Percentiles rank a stretch among this genome's conserved stretches.
Conservation (phyloP, 2,888 invertebrate genomes). For the Ferdinandea cuprea region DNA sequence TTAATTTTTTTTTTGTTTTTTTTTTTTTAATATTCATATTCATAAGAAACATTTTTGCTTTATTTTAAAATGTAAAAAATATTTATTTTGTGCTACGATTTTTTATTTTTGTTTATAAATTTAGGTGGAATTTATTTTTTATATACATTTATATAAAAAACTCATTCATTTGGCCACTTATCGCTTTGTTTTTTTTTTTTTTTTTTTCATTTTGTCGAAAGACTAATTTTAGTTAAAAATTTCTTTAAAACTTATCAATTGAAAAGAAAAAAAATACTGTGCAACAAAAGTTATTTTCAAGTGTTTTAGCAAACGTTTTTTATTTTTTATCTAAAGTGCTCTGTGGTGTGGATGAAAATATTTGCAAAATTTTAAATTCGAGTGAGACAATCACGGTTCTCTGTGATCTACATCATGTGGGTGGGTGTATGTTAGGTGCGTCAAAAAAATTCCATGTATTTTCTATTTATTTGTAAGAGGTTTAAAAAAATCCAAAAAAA, state of each 20-base stretch:
- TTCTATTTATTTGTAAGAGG: neutral
- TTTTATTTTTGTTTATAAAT: constrained; percentile 64
- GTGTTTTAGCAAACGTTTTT: constrained; percentile 46
- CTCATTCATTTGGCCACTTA: constrained; percentile 63
- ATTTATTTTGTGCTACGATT: constrained; percentile 62
- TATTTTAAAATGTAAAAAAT: constrained; percentile 71
- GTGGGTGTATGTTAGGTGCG: constrained; percentile 26
- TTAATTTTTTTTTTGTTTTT: constrained; percentile 42
- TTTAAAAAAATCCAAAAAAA: constrained; percentile 3
- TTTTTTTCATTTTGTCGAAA: constrained; percentile 54
- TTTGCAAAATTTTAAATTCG: constrained; percentile 33
- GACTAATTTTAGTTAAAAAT: constrained; percentile 20
- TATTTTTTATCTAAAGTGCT: constrained; percentile 10
- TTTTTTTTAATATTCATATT: constrained; percentile 57
- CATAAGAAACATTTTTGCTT: constrained; percentile 65
- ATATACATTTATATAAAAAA: constrained; percentile 65
- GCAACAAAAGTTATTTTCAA: constrained; percentile 24
- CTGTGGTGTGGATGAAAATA: constrained; percentile 21
- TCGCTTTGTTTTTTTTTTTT: constrained; percentile 41
- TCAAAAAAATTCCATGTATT: constrained; percentile 33
- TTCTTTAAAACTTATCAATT: constrained; percentile 69
- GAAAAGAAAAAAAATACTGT: constrained; percentile 76
- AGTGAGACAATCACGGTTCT: constrained; percentile 51
- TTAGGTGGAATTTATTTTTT: constrained; percentile 75
- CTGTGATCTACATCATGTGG: constrained; percentile 48